phyloP scores from a whole-genome alignment of 2,797 vertebrate genomes.

The Chelidonichthys spinosus region DNA sequence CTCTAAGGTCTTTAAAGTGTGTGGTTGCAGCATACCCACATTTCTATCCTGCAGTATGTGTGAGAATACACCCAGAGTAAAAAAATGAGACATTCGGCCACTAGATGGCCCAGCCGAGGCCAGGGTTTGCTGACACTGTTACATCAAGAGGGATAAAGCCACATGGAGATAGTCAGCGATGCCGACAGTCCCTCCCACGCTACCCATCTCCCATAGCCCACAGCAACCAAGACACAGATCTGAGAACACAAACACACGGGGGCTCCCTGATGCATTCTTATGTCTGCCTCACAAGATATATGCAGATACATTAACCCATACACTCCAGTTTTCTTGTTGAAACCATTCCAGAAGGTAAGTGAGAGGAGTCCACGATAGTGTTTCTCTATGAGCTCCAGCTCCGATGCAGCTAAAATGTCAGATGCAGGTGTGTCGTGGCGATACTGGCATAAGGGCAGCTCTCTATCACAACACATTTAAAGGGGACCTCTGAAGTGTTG shows the following conservation, averaged over 20 bases:
- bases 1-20: too few relatives aligned
- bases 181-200: conserved; percentile 82
- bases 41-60: neutral
- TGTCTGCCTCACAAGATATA: conserved; percentile 48
- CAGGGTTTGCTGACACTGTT: conserved; percentile 79
- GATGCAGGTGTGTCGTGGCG: conserved; percentile 6
- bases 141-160: conserved; percentile 82
- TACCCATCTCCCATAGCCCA: conserved; percentile 74
- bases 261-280: conserved; percentile 72
- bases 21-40: too few relatives aligned
- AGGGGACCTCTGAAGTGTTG: too few relatives aligned
- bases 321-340: conserved; percentile 23
- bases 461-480: neutral
- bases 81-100: conserved; percentile 52
- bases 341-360: conserved; percentile 34
- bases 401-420: conserved; percentile 9
- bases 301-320: conserved; percentile 37
- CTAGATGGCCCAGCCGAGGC: conserved; percentile 78
- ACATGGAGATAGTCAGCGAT: conserved; percentile 81
- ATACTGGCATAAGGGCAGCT: neutral
- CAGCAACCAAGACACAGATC: conserved; percentile 80
- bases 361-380: conserved; percentile 17
- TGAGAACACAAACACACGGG: conserved; percentile 73
- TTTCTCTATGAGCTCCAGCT: conserved; percentile 4
- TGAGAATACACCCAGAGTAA: neutral